These are phyloP conservation scores for Sinocyclocheilus anophthalmus DNA, from an alignment of 2,113 vertebrate species.

Conservation along the genomic window DNA sequence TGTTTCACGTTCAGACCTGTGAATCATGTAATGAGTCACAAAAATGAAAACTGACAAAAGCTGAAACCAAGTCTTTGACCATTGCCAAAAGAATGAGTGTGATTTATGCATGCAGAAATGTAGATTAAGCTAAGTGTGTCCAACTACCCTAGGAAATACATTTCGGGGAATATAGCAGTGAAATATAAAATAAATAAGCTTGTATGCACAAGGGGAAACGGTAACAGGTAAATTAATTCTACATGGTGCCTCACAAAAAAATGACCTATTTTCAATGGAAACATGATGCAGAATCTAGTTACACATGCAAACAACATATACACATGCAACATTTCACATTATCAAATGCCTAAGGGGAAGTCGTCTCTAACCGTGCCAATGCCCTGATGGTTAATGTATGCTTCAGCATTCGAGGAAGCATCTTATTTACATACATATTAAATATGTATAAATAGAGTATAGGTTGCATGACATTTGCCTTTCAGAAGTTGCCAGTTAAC, in stretches of 20 bases:
- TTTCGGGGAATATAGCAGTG: not conserved
- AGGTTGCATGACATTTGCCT: constrained; percentile 12
- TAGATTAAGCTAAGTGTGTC: not conserved
- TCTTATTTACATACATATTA: constrained; percentile 75
- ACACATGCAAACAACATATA: not conserved
- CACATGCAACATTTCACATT: constrained; percentile 30
- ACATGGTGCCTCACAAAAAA: constrained; percentile 38
- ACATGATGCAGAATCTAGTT: constrained; percentile 15
- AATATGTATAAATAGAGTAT: constrained; percentile 53
- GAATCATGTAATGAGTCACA: not conserved
- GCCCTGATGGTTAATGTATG: constrained; percentile 60
- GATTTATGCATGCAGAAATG: not conserved
- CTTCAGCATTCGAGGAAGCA: constrained; percentile 49
- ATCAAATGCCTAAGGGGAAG: constrained; percentile 59
- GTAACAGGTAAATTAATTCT: constrained; percentile 56
- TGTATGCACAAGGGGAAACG: constrained; percentile 8
- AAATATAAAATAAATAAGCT: constrained; percentile 1
- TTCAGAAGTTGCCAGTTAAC: constrained; percentile 49
- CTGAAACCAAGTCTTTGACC: not conserved
- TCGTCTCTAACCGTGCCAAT: constrained; percentile 22
- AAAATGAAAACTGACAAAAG: not conserved
- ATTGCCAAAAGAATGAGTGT: not conserved
- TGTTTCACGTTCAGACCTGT: not conserved
- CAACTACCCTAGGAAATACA: constrained; percentile 29
- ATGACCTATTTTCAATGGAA: constrained; percentile 17